Evolutionary conservation across 2,888 invertebrate species (phyloP).

Genomic region (Acleris holmiana): DNA sequence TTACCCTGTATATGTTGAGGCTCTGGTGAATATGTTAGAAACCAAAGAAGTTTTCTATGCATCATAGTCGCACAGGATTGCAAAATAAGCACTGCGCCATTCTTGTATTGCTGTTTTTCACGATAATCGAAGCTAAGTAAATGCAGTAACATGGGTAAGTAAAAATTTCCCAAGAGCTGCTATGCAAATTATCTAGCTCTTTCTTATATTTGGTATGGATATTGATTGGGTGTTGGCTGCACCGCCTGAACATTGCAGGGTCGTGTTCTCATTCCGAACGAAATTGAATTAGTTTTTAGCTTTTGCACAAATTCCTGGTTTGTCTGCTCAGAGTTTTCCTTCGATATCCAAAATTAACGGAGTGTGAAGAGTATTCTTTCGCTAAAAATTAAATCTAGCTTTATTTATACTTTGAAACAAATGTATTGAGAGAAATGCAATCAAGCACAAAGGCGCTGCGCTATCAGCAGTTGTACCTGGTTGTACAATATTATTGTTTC

Average conservation of each 20-base stretch:
- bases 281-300: constrained; percentile 37
- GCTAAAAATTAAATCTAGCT: background rate
- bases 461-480: background rate
- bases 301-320: constrained; percentile 30
- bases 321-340: constrained; percentile 13
- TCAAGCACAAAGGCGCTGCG: background rate
- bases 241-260: constrained; percentile 20
- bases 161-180: no score
- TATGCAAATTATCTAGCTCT: no score
- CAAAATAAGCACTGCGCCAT: background rate
- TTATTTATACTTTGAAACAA: background rate
- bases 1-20: no score
- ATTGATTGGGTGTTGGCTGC: constrained; percentile 29
- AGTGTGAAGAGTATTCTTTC: constrained; percentile 3
- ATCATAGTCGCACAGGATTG: constrained; percentile 7
- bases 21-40: background rate
- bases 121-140: no score
- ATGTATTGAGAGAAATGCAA: background rate
- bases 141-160: no score
- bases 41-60: background rate
- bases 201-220: constrained; percentile 23
- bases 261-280: constrained; percentile 34
- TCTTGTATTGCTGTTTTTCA: no score
- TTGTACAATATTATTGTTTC: constrained; percentile 1
- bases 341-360: constrained; percentile 20